Evolutionary conservation across 1,140 invertebrate species (phyloP), one percentile per base, ranked within the genome.

Genomic region (Procambarus virginalis): DNA sequence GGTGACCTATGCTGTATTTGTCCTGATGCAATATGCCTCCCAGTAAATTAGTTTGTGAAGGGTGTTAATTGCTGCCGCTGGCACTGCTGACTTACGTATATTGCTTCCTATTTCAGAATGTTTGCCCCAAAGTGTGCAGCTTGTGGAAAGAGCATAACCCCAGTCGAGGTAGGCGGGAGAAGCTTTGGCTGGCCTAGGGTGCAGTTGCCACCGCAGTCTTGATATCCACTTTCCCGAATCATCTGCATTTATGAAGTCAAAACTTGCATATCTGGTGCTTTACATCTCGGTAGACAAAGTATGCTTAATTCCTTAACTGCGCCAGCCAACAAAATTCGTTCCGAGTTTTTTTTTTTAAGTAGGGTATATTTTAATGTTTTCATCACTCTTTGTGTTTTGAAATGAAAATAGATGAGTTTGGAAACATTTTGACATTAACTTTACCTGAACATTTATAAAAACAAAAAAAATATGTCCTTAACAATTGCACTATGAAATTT

Each of bases 91-190:
- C 77, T 87, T 87, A 87, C 60, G 17, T 81, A 68, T 46, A 87
- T 81, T 75, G 77, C 78, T 76, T 89, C 80, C 51, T 84, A n/a
- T 89, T 89, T 79, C 88, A 89, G 98, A 93, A 98, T 99, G 96
- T 99, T 98, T 95, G 98, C 98, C 34, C 98, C 98, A 0, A 99
- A 99, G 94, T 99, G 98, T 95, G 98, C 98, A 68, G 97, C 98
- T 89, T 99, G 98, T 95, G 97, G 97, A 92, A 97, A 99, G 95
- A 97, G 98, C 86, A 97, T 97, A 79, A 96, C 96, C 55, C 97
- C 97, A 70, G 96, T 97, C 34, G 96, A 97, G 96, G 98, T 89
- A 78, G 76, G 88, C 75, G 84, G 68, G 68, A 73, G 68, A 73
- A 73, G 68, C 68, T 73, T 73, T 73, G 68, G 68, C 68, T 73